Percentiles rank a stretch among this genome's conserved stretches.
phyloP scores from a whole-genome alignment of 1,140 invertebrate species.

The Thalassaphorura encarpata region DNA sequence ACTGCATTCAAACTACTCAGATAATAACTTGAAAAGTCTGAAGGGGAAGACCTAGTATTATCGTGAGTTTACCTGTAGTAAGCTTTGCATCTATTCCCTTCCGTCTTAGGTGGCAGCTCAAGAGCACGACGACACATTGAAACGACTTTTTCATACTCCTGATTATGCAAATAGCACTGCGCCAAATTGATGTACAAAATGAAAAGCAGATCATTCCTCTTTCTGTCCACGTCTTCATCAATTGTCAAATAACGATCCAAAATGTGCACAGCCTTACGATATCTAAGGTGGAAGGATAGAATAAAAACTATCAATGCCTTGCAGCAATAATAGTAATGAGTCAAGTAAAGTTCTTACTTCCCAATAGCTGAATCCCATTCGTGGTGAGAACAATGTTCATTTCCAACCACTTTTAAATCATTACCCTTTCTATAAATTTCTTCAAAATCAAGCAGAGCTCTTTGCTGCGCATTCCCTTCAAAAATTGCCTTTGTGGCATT shows the following conservation, averaged over 20 bases:
- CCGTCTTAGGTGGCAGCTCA: conserved; percentile 16
- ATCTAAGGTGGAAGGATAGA: too few relatives aligned
- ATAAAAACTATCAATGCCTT: too few relatives aligned
- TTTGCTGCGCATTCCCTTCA: conserved; percentile 43
- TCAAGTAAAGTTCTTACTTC: too few relatives aligned
- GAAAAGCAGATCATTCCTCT: conserved; percentile 40
- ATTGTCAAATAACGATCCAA: conserved; percentile 46
- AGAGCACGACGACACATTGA: conserved; percentile 39
- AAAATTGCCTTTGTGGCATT: conserved; percentile 40
- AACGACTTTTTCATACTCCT: conserved; percentile 36
- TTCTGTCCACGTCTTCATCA: conserved; percentile 49
- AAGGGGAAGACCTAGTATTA: conserved; percentile 35
- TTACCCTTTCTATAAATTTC: conserved; percentile 44
- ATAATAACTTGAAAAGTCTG: not conserved
- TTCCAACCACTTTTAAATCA: conserved; percentile 38
- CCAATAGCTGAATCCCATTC: conserved; percentile 11
- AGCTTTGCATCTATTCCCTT: conserved; percentile 34
- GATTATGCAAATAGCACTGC: conserved; percentile 53
- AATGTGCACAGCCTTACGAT: conserved; percentile 43
- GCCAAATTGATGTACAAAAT: conserved; percentile 51
- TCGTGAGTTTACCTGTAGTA: conserved; percentile 53
- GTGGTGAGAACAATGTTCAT: conserved; percentile 24
- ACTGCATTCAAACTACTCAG: too few relatives aligned
- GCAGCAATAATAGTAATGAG: too few relatives aligned
- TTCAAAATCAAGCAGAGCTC: conserved; percentile 39